Evolutionary conservation across 2,797 vertebrate species (phyloP).

Genomic region (Argyrosomus regius): DNA sequence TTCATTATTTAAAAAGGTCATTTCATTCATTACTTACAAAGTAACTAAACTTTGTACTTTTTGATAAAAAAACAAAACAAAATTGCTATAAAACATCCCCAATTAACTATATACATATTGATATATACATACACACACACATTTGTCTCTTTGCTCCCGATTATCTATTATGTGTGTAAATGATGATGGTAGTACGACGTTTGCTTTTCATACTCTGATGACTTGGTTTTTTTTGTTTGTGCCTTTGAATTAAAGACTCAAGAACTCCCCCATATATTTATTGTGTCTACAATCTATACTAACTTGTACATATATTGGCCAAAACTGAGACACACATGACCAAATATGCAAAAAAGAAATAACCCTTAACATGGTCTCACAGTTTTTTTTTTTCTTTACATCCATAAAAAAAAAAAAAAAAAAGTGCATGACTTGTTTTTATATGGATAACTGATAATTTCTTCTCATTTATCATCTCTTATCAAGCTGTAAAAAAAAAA

Average conservation of each 20-base stretch:
- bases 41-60: constrained; percentile 4
- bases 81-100: too few relatives aligned
- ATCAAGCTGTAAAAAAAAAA: neutral
- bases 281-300: neutral
- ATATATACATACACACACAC: too few relatives aligned
- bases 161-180: neutral
- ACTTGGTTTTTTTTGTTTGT: neutral
- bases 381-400: neutral
- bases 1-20: constrained; percentile 11
- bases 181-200: neutral
- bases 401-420: neutral
- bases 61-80: too few relatives aligned
- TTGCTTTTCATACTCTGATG: neutral
- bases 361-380: too few relatives aligned
- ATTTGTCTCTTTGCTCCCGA: neutral
- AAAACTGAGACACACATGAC: neutral
- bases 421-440: neutral
- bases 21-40: neutral
- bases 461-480: neutral
- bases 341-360: neutral
- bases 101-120: too few relatives aligned
- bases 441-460: neutral
- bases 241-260: neutral
- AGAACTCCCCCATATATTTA: too few relatives aligned
- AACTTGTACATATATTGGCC: neutral